Evolutionary conservation across 1,140 invertebrate genomes (phyloP).

Genomic region (Diploscapter pachys): DNA sequence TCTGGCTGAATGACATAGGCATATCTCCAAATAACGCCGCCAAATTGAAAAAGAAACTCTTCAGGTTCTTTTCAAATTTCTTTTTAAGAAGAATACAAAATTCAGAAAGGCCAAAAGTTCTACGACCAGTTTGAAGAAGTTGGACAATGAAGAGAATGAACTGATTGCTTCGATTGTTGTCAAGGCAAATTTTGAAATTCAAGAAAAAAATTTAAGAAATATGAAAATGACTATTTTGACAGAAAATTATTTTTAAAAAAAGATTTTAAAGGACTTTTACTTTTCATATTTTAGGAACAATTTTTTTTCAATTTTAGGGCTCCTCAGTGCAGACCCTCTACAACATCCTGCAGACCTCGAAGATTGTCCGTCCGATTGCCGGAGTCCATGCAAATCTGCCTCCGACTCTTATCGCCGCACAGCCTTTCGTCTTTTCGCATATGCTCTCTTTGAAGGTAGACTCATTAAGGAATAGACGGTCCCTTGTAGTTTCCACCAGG

Average conservation of each 20-base stretch:
- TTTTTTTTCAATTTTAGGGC: conserved; percentile 14
- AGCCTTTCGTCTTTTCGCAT: conserved; percentile 28
- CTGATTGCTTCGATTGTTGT: too few relatives aligned
- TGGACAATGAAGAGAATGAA: too few relatives aligned
- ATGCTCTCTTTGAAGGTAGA: conserved; percentile 22
- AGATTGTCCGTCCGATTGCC: conserved; percentile 22
- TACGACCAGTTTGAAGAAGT: too few relatives aligned
- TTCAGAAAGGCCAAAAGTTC: too few relatives aligned
- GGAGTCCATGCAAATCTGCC: conserved; percentile 27
- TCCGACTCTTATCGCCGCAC: conserved; percentile 26
- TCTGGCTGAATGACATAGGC: conserved; percentile 8
- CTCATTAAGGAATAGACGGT: not conserved
- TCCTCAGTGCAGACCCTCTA: conserved; percentile 21
- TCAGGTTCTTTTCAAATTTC: too few relatives aligned
- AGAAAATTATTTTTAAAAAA: too few relatives aligned
- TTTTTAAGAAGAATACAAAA: too few relatives aligned
- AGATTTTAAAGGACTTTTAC: too few relatives aligned
- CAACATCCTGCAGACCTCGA: conserved; percentile 18
- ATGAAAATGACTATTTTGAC: too few relatives aligned
- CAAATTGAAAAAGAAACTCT: not conserved
- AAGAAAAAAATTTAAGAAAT: too few relatives aligned
- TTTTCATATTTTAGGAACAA: too few relatives aligned
- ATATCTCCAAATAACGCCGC: conserved; percentile 4
- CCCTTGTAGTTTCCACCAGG: not conserved
- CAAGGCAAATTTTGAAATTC: too few relatives aligned